Evolutionary conservation across 2,797 vertebrate genomes (phyloP), one percentile per base, ranked within the genome.

Genomic region (Bryconaethiops microstoma): DNA sequence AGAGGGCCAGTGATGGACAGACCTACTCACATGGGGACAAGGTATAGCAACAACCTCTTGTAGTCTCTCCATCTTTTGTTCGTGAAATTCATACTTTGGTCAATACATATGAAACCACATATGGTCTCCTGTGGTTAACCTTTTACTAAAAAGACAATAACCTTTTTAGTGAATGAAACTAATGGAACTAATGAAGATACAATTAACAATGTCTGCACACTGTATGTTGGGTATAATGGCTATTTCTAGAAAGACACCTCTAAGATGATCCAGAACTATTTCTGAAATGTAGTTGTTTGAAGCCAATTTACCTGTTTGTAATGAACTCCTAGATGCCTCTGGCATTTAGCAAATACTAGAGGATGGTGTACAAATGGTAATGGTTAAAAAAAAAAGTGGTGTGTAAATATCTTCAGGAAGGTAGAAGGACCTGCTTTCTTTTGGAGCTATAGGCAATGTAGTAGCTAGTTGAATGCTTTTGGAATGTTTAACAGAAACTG

Each of bases 1-100:
- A 96, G 90, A 96, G 97, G 92, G 95, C 95, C 57, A 87, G 85
- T n/a, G 96, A 99, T 82, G 96, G 97, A 29, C 89, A 92, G 91
- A 95, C 92, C 71, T 98, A 98, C 86, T 91, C 94, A 64, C 96
- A 96, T 80, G 96, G 96, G 68, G 95, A 96, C 90, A 97, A 98
- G 98, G 98, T 99, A 96, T 45, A 13, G 65, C 23, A 29, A 16
- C 25, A 29, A 4, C 10, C 23, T 14, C 2, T 14, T 16, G 17
- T 54, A 8, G 7, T 17, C 57, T 23, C 1, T 21, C 7, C n/a
- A 23, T 21, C 21, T 2, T 60, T n/a, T 23, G n/a, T 9, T 60
- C 10, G 23, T n/a, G 1, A 60, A 21, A 4, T 3, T 60, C 21
- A 54, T 54, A 19, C 17, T 48, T 48, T 48, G 45, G 55, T 57